phyloP scores from a whole-genome alignment of 92 coral and sea anemone species.

The Phenganax subtilis region DNA sequence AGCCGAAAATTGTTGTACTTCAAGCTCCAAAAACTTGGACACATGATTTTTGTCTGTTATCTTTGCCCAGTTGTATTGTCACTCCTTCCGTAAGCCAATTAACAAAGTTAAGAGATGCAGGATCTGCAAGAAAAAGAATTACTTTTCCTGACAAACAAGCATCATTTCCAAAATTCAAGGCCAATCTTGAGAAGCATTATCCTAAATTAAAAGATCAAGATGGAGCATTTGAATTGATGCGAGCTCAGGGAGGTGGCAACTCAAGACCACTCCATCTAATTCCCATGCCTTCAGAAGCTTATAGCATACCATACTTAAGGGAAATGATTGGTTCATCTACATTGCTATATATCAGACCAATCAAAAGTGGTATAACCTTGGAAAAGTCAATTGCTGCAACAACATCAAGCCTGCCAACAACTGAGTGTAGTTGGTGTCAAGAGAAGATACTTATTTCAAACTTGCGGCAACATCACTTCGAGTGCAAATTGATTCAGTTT shows the following conservation, averaged over 20 bases:
- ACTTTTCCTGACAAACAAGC: slow-evolving; percentile 35
- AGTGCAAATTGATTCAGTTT: background rate
- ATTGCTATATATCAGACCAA: slow-evolving; percentile 46
- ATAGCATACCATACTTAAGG: slow-evolving; percentile 40
- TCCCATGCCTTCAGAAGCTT: slow-evolving; percentile 36
- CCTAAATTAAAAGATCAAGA: slow-evolving; percentile 42
- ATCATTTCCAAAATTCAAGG: slow-evolving; percentile 24
- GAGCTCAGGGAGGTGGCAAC: slow-evolving; percentile 45
- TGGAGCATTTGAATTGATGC: slow-evolving; percentile 49
- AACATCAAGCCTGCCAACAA: slow-evolving; percentile 36
- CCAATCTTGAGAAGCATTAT: slow-evolving; percentile 37
- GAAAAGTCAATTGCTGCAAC: slow-evolving; percentile 22
- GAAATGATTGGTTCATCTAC: slow-evolving; percentile 43
- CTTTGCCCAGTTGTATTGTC: slow-evolving; percentile 22
- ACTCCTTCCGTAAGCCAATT: slow-evolving; percentile 33
- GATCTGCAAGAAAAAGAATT: slow-evolving; percentile 33
- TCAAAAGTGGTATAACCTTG: slow-evolving; percentile 28
- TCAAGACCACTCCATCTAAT: slow-evolving; percentile 37
- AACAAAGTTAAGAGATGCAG: slow-evolving; percentile 44
- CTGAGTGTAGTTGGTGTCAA: slow-evolving; percentile 41
- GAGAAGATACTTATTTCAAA: slow-evolving; percentile 17
- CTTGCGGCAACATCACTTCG: slow-evolving; percentile 33
- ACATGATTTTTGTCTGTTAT: slow-evolving; percentile 44
- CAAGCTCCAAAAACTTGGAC: slow-evolving; percentile 47
- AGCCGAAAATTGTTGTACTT: slow-evolving; percentile 1